Percentiles rank a stretch among this genome's conserved stretches.
Evolutionary conservation across 2,888 invertebrate genomes (phyloP).

Genomic region (Drepanosiphum platanoidis): DNA sequence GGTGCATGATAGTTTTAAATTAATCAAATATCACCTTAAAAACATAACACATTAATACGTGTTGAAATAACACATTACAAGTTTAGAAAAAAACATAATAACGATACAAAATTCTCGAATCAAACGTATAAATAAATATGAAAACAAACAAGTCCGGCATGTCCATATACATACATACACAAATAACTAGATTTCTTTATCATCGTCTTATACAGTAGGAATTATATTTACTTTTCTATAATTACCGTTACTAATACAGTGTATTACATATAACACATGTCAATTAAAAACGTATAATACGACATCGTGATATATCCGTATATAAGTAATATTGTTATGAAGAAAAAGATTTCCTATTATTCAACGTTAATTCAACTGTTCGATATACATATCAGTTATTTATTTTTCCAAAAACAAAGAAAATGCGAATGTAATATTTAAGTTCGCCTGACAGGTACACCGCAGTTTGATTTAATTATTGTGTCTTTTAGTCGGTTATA

Average conservation of each 20-base stretch:
- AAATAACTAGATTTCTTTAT: constrained; percentile 22
- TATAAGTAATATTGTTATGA: neutral
- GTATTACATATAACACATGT: neutral
- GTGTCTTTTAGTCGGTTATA: neutral
- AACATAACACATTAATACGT: neutral
- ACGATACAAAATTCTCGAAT: neutral
- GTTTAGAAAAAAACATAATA: neutral
- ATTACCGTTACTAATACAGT: neutral
- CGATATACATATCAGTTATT: neutral
- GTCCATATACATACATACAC: neutral
- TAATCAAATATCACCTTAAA: constrained; percentile 12
- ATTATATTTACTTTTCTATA: neutral
- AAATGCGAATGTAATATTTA: neutral
- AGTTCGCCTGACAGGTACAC: neutral
- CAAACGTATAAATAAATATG: neutral
- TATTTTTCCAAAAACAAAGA: neutral
- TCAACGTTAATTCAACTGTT: neutral
- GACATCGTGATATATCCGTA: neutral
- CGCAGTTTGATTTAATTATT: neutral
- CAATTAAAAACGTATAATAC: constrained; percentile 10
- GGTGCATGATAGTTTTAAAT: constrained; percentile 24
- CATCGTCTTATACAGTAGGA: neutral
- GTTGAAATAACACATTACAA: neutral
- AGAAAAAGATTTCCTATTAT: constrained; percentile 14
- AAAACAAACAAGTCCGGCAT: constrained; percentile 36